These are phyloP conservation scores for Actenoides lindsayi DNA, from an alignment of 2,113 vertebrate genomes.

Conservation along the genomic window DNA sequence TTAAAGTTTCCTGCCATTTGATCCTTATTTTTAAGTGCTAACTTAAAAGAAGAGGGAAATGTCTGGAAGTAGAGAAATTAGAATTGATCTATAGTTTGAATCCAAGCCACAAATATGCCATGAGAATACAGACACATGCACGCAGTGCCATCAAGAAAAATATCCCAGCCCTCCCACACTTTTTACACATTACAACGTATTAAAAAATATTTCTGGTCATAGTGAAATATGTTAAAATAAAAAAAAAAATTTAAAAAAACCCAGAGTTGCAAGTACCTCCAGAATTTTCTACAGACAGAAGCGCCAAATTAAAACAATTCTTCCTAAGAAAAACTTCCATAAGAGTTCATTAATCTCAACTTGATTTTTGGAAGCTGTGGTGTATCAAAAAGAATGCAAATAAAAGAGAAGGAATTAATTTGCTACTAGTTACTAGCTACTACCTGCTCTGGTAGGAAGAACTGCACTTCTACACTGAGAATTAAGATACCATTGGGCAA, in stretches of 20 bases:
- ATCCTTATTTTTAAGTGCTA: background rate
- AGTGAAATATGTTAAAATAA: conserved; percentile 17
- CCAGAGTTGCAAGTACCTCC: background rate
- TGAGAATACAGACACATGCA: conserved; percentile 50
- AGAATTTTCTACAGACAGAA: background rate
- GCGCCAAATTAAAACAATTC: background rate
- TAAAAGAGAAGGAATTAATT: background rate
- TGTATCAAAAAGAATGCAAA: background rate
- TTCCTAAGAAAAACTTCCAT: background rate
- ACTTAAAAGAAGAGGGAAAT: background rate
- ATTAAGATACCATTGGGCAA: background rate
- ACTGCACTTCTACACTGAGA: background rate
- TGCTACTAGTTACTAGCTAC: background rate
- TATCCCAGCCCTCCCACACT: conserved; percentile 57
- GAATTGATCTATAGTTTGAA: conserved; percentile 62
- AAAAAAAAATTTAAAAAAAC: background rate
- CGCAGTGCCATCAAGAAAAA: conserved; percentile 50
- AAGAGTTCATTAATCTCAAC: background rate
- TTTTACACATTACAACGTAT: conserved; percentile 58
- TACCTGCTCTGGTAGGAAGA: background rate
- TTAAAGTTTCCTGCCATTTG: conserved; percentile 5
- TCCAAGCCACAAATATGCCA: conserved; percentile 62
- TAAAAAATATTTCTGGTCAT: conserved; percentile 53
- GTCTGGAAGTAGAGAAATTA: conserved; percentile 13
- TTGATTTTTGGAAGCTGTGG: background rate